Conservation (phyloP, 2,888 invertebrate genomes). For the Cerastoderma edule region DNA sequence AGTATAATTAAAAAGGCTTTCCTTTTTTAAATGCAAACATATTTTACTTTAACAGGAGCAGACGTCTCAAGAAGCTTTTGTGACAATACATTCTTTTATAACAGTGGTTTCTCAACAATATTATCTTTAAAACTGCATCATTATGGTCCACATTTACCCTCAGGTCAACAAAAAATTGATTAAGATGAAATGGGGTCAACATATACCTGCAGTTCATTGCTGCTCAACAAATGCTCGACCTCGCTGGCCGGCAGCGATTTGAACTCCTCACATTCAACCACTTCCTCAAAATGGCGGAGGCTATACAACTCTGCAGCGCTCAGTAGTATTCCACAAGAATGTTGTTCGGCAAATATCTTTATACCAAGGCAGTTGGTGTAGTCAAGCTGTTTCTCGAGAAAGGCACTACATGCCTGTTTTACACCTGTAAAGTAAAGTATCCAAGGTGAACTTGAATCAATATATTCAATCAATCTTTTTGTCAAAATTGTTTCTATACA, state of each 20-base stretch:
- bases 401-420: constrained; percentile 82
- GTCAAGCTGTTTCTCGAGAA: constrained; percentile 82
- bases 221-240: constrained; percentile 76
- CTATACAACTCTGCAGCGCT: constrained; percentile 78
- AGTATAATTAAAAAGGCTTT: no score
- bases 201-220: constrained; percentile 82
- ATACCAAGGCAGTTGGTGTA: constrained; percentile 83
- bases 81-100: no score
- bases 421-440: constrained; percentile 81
- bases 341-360: constrained; percentile 82
- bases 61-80: no score
- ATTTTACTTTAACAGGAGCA: no score
- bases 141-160: no score
- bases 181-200: no score
- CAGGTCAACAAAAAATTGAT: no score
- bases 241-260: constrained; percentile 76
- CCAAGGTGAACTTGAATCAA: no score
- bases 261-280: constrained; percentile 80
- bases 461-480: not conserved
- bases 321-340: constrained; percentile 76
- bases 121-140: no score
- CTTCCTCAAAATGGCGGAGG: constrained; percentile 79
- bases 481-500: no score
- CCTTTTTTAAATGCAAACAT: no score
- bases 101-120: not conserved